A percentile compares a stretch with the other conserved stretches of the same genome.
Evolutionary conservation across 2,113 vertebrate genomes (phyloP).

Genomic region (Nicator chloris): DNA sequence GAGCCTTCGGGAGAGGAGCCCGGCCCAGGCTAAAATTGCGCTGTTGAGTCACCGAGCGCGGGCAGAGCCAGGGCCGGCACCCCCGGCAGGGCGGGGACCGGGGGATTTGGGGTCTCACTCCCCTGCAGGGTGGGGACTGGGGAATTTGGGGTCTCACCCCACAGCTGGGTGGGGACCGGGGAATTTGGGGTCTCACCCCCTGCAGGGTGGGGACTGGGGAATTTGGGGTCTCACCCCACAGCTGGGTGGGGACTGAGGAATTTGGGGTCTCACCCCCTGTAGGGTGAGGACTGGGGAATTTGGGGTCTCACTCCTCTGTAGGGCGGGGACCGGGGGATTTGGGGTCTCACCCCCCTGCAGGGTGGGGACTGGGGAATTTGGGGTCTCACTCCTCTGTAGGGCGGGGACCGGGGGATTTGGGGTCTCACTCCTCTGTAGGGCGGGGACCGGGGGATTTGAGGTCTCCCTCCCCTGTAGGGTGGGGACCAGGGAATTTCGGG

Average conservation of each 20-base stretch:
- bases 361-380: not conserved
- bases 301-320: not conserved
- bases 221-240: not conserved
- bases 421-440: accelerated
- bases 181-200: not conserved
- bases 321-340: accelerated
- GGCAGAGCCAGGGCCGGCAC: not conserved
- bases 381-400: not conserved
- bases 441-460: not conserved
- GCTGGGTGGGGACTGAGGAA: accelerated
- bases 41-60: not conserved
- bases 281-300: not conserved
- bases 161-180: accelerated
- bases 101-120: not conserved
- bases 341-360: too few species aligned
- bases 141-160: not conserved
- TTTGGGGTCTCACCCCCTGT: not conserved
- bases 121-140: accelerated
- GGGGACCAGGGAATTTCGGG: not conserved
- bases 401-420: not conserved
- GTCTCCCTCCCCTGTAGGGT: not conserved
- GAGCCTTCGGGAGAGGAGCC: not conserved
- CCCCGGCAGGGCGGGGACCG: not conserved
- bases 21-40: not conserved
- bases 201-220: not conserved